These are phyloP conservation scores for Ophioninae sp. DNA, from an alignment of 2,888 invertebrate genomes.

Conservation along the genomic window DNA sequence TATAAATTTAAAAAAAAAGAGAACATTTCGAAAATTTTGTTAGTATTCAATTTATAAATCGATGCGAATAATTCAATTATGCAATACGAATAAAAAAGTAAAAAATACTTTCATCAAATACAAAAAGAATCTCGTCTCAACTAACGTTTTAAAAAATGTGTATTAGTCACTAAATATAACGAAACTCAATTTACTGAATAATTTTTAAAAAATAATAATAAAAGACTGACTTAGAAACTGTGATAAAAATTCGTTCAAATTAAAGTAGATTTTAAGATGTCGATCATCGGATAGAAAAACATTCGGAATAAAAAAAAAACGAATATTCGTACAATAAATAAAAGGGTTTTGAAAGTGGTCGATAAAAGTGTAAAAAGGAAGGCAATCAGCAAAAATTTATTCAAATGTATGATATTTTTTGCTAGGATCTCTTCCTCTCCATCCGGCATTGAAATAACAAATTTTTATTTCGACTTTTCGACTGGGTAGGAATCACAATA, in stretches of 20 bases:
- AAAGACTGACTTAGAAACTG: too few relatives aligned
- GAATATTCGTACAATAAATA: not conserved
- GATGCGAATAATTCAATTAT: too few relatives aligned
- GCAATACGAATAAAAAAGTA: too few relatives aligned
- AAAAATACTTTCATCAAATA: not conserved
- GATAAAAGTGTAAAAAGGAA: slow-evolving; percentile 8
- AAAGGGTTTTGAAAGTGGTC: slow-evolving; percentile 6
- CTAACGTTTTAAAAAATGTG: too few relatives aligned
- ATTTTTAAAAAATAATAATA: too few relatives aligned
- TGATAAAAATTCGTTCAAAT: too few relatives aligned
- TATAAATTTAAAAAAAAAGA: not conserved
- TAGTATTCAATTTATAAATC: too few relatives aligned
- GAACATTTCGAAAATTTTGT: not conserved
- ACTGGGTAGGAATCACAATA: slow-evolving; percentile 34
- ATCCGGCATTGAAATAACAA: slow-evolving; percentile 71
- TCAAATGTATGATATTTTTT: slow-evolving; percentile 74
- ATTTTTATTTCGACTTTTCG: slow-evolving; percentile 61
- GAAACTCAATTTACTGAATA: too few relatives aligned
- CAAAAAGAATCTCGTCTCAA: too few relatives aligned
- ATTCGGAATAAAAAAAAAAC: not conserved
- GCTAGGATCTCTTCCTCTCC: slow-evolving; percentile 11
- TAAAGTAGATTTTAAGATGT: too few relatives aligned
- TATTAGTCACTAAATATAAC: too few relatives aligned
- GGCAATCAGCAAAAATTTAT: slow-evolving; percentile 68
- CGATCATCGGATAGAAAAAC: not conserved